These are phyloP conservation scores for Lepisosteus oculatus DNA, from an alignment of 2,113 vertebrate species.

Conservation along the genomic window DNA sequence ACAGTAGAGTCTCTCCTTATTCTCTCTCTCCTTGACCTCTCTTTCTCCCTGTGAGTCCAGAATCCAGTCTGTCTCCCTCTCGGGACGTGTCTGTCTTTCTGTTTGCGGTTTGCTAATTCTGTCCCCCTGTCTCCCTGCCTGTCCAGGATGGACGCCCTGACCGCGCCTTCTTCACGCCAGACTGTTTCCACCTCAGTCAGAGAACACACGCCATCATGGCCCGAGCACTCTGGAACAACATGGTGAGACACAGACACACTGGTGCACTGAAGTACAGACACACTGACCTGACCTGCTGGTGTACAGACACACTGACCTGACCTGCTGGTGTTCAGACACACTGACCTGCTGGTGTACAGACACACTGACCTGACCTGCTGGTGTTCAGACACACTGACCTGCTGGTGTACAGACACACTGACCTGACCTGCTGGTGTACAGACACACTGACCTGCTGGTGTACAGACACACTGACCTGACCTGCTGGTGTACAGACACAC, in stretches of 20 bases:
- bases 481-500: too few species aligned
- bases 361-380: not conserved
- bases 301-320: not conserved
- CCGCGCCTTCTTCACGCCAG: constrained; percentile 78
- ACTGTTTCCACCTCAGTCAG: constrained; percentile 85
- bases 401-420: not conserved
- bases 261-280: not conserved
- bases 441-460: too few species aligned
- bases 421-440: too few species aligned
- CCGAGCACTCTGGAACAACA: constrained; percentile 81
- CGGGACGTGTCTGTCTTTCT: too few species aligned
- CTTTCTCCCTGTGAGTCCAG: not conserved
- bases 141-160: constrained; percentile 75
- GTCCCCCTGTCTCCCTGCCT: not conserved
- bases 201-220: constrained; percentile 82
- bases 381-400: not conserved
- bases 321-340: not conserved
- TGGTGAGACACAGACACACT: constrained; percentile 62
- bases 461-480: too few species aligned
- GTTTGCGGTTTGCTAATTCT: too few species aligned
- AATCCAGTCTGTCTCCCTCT: not conserved
- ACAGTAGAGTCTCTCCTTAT: not conserved
- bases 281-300: not conserved
- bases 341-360: not conserved
- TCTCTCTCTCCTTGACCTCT: not conserved